These are phyloP conservation scores for Tapirus indicus DNA, from an alignment of 2,797 vertebrate species.

Conservation along the genomic window DNA sequence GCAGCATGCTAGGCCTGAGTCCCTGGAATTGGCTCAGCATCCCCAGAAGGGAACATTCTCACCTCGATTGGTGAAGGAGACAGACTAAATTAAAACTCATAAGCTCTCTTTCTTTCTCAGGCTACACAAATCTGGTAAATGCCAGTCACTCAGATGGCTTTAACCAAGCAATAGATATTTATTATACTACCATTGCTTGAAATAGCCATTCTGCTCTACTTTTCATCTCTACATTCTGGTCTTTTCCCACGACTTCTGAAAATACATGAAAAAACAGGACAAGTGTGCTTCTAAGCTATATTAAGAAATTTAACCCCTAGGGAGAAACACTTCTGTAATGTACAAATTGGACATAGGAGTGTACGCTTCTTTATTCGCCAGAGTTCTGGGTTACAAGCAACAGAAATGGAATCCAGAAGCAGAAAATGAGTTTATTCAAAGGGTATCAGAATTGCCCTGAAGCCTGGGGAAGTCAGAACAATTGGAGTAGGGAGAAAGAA, in stretches of 20 bases:
- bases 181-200: not conserved
- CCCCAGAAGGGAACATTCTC: not conserved
- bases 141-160: not conserved
- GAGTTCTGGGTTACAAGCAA: not conserved
- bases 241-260: not conserved
- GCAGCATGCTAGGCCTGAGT: not conserved
- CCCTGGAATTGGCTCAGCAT: not conserved
- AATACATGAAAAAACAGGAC: not conserved
- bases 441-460: not conserved
- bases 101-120: not conserved
- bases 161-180: not conserved
- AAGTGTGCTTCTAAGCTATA: not conserved
- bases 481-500: not conserved
- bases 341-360: not conserved
- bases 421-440: not conserved
- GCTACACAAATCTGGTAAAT: not conserved
- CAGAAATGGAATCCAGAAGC: not conserved
- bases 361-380: not conserved
- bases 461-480: not conserved
- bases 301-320: not conserved
- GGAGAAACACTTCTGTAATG: not conserved
- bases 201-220: not conserved
- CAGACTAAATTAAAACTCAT: not conserved
- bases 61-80: not conserved
- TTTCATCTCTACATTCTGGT: not conserved